Evolutionary conservation across 2,888 invertebrate genomes (phyloP).

Genomic region (Parascotia fuliginaria): DNA sequence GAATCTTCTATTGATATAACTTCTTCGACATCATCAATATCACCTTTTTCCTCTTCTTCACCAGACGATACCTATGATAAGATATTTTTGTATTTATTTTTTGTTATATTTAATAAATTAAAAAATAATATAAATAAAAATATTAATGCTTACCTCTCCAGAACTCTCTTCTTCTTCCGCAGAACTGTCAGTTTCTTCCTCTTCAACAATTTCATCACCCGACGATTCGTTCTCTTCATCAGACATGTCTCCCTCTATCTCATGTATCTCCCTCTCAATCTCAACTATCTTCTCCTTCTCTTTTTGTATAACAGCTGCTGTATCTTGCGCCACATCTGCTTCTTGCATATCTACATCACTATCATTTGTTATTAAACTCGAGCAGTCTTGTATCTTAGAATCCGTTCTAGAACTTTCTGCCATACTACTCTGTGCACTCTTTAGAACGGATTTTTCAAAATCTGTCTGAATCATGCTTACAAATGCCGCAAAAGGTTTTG

Average conservation of each 20-base stretch:
- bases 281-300: constrained; percentile 75
- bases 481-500: constrained; percentile 48
- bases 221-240: constrained; percentile 48
- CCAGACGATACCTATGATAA: constrained; percentile 2
- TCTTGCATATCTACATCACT: constrained; percentile 68
- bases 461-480: constrained; percentile 59
- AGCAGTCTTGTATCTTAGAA: constrained; percentile 47
- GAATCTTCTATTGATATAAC: constrained; percentile 64
- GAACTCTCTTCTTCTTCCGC: constrained; percentile 38
- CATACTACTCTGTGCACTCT: constrained; percentile 60
- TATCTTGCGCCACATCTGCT: constrained; percentile 31
- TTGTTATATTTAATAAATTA: not conserved
- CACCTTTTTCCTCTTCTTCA: constrained; percentile 3
- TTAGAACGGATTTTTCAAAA: constrained; percentile 64
- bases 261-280: constrained; percentile 77
- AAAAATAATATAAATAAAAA: not conserved
- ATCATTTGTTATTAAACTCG: constrained; percentile 75
- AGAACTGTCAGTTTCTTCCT: constrained; percentile 15
- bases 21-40: constrained; percentile 48
- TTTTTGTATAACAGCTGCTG: constrained; percentile 63
- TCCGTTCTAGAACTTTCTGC: constrained; percentile 46
- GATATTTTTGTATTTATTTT: not conserved
- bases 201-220: constrained; percentile 29
- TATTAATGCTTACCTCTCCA: constrained; percentile 21
- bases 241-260: constrained; percentile 73